Base-by-base conservation (phyloP, 2,113 vertebrate genomes). In the Anhinga anhinga region DNA sequence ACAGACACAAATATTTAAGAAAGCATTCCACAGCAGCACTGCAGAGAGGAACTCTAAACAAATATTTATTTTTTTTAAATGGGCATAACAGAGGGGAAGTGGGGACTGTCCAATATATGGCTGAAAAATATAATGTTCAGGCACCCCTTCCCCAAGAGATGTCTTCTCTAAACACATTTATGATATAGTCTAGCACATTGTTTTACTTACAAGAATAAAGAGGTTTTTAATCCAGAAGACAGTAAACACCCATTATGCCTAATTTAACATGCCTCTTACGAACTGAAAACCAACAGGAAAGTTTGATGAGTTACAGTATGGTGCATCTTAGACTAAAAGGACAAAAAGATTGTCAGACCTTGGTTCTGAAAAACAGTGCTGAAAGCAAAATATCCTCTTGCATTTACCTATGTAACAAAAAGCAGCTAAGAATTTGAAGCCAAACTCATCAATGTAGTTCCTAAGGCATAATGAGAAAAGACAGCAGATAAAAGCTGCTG, bases 161-260 rank as follows among this genome's bases (percentile, higher is more conserved):
- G 13, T 58, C 58, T 86, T 81, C 76, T 36, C 36, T 56, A 92
- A 80, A 40, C 63, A 80, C 26, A 26, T 65, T 72, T 70, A 47
- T 36, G 36, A 82, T 63, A 36, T n/a, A 86, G 50, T 53, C 69
- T 40, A 90, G 66, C 34, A 53, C 5, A 34, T 9, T 88, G 74
- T 82, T 96, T 91, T 72, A 83, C 84, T 21, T 95, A 72, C 79
- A 95, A 94, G 47, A 83, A 79, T 53, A 76, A 8, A 36, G 8
- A 82, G 21, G 19, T 6, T 62, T 90, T 80, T 82, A 88, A 91
- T 92, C n/a, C 76, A 95, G 92, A 96, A 93, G 66, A 94, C 44
- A 86, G 71, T 80, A 76, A 84, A 92, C 69, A 71, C 14, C 26
- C 53, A 76, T 78, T 70, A 61, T 44, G 65, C 58, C 90, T 82